phyloP scores from a whole-genome alignment of 2,888 invertebrate genomes.

The Plagiodera versicolora region DNA sequence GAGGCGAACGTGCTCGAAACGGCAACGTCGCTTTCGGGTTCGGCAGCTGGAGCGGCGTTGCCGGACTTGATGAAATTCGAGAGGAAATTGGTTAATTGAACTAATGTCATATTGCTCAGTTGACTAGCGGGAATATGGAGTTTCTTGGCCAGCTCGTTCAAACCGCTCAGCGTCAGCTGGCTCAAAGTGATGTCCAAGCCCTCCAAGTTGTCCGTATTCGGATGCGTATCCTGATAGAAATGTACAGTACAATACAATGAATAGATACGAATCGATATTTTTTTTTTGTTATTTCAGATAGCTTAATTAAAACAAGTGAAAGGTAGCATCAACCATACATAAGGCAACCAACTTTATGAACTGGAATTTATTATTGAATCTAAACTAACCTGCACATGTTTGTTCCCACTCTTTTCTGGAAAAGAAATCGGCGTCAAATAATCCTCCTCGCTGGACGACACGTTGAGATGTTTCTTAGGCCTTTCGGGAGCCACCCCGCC shows the following conservation, averaged over 20 bases:
- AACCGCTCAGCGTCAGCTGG: constrained; percentile 78
- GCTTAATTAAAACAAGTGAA: too few species aligned
- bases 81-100: constrained; percentile 81
- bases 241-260: too few species aligned
- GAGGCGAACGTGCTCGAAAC: constrained; percentile 12
- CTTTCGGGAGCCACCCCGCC: constrained; percentile 50
- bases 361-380: too few species aligned
- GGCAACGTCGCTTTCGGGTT: neutral
- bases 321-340: too few species aligned
- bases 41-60: constrained; percentile 32
- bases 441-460: constrained; percentile 59
- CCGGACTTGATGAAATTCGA: constrained; percentile 60
- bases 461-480: constrained; percentile 47
- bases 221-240: neutral
- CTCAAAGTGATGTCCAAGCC: constrained; percentile 78
- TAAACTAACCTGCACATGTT: constrained; percentile 26
- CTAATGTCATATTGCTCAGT: constrained; percentile 82
- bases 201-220: constrained; percentile 36
- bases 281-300: too few species aligned
- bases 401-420: constrained; percentile 35
- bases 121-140: constrained; percentile 76
- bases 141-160: constrained; percentile 77
- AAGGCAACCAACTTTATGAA: too few species aligned
- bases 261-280: too few species aligned
- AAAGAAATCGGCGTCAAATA: constrained; percentile 65